These are phyloP conservation scores for Lordiphosa mommai DNA, from an alignment of 1,140 invertebrate species.

Conservation along the genomic window DNA sequence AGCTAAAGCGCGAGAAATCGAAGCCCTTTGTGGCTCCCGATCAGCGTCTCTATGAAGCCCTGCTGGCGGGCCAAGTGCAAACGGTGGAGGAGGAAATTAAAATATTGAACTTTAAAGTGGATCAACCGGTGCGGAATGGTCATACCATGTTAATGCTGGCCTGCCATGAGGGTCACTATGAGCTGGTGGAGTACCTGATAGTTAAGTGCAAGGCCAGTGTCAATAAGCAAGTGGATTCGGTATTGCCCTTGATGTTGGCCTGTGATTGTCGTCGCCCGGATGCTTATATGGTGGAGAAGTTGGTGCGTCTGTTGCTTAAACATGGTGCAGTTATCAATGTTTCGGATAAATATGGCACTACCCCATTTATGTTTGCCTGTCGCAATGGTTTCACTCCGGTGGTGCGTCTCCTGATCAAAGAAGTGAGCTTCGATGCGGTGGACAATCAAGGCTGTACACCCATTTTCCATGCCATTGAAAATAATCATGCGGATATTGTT, in stretches of 20 bases:
- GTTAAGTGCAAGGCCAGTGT: slow-evolving; percentile 43
- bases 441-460: slow-evolving; percentile 81
- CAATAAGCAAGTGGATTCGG: slow-evolving; percentile 59
- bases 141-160: slow-evolving; percentile 49
- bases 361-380: slow-evolving; percentile 81
- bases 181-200: slow-evolving; percentile 50
- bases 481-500: slow-evolving; percentile 78
- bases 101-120: slow-evolving; percentile 23
- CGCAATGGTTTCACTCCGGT: slow-evolving; percentile 74
- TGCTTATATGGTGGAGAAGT: slow-evolving; percentile 27
- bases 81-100: slow-evolving; percentile 46
- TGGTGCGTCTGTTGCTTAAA: slow-evolving; percentile 50
- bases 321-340: slow-evolving; percentile 73
- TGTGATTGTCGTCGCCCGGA: slow-evolving; percentile 40
- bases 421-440: slow-evolving; percentile 73
- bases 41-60: slow-evolving; percentile 35
- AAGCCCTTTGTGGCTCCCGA: slow-evolving; percentile 20
- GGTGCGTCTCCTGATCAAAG: slow-evolving; percentile 74
- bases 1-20: slow-evolving; percentile 25
- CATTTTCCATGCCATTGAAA: slow-evolving; percentile 81
- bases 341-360: slow-evolving; percentile 79
- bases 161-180: slow-evolving; percentile 48
- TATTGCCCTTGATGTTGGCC: slow-evolving; percentile 55
- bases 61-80: slow-evolving; percentile 23
- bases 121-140: slow-evolving; percentile 20